These are phyloP conservation scores for Julus scanicus DNA, from an alignment of 2,888 invertebrate genomes.

Conservation along the genomic window DNA sequence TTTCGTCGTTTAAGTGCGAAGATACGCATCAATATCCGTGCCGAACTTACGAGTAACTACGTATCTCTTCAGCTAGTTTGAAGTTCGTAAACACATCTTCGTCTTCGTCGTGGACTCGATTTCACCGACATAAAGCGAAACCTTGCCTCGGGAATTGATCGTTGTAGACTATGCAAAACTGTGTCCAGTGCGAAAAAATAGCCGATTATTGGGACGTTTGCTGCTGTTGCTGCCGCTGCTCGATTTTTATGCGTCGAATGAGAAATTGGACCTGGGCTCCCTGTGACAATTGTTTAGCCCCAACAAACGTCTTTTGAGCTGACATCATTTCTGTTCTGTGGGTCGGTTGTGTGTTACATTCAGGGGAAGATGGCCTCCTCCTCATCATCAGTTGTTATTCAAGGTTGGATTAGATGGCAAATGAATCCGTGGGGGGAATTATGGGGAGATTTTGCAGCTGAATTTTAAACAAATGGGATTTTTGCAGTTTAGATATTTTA, in stretches of 20 bases:
- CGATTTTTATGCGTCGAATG: not conserved
- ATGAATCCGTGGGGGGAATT: conserved; percentile 49
- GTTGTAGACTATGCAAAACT: not conserved
- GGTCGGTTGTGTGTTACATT: conserved; percentile 46
- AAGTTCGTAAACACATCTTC: no score
- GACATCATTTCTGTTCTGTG: conserved; percentile 41
- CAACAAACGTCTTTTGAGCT: conserved; percentile 1
- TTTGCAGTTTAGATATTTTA: not conserved
- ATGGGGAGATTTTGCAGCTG: not conserved
- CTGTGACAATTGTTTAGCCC: not conserved
- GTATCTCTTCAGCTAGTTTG: no score
- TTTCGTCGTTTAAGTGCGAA: no score
- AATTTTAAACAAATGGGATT: not conserved
- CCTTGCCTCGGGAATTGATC: not conserved
- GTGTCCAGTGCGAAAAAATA: not conserved
- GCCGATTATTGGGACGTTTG: not conserved
- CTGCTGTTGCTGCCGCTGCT: not conserved
- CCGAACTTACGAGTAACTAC: no score
- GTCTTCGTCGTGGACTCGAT: not conserved
- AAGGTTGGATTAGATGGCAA: conserved; percentile 55
- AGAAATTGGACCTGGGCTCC: not conserved
- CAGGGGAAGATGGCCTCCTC: conserved; percentile 50
- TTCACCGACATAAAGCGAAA: not conserved
- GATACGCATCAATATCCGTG: no score
- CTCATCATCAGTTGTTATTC: conserved; percentile 50